Conservation (phyloP, 2,113 vertebrate genomes). For the Euleptes europaea region DNA sequence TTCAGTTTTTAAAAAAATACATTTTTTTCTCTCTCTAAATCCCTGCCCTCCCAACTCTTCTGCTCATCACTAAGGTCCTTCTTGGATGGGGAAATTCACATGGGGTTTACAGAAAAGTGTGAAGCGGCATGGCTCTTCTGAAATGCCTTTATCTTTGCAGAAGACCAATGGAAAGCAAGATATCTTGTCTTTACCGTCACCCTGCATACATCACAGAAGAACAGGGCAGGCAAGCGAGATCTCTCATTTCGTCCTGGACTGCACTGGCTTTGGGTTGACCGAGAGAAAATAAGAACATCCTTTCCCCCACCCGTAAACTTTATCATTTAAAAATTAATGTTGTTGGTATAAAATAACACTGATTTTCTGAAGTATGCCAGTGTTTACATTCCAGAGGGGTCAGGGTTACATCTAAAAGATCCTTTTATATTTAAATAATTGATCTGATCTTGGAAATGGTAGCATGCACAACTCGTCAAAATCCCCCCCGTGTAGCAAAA, state of each 20-base stretch:
- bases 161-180: not conserved
- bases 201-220: not conserved
- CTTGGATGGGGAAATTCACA: not conserved
- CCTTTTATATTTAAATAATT: conserved; percentile 49
- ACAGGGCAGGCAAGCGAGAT: not conserved
- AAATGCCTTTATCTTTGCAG: not conserved
- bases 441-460: conserved; percentile 40
- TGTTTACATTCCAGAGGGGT: no score
- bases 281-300: not conserved
- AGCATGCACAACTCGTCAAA: not conserved
- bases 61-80: not conserved
- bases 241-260: not conserved
- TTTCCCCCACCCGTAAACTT: not conserved
- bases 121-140: no score
- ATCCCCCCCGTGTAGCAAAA: not conserved
- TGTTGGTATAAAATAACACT: conserved; percentile 18
- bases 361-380: conserved; percentile 22
- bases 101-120: not conserved
- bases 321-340: not conserved
- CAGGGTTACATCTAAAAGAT: not conserved
- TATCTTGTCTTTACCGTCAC: not conserved
- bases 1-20: no score
- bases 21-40: not conserved
- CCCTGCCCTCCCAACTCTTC: no score
- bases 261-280: not conserved